Base-by-base conservation (phyloP, 2,797 vertebrate genomes). In the Acanthurus tractus region DNA sequence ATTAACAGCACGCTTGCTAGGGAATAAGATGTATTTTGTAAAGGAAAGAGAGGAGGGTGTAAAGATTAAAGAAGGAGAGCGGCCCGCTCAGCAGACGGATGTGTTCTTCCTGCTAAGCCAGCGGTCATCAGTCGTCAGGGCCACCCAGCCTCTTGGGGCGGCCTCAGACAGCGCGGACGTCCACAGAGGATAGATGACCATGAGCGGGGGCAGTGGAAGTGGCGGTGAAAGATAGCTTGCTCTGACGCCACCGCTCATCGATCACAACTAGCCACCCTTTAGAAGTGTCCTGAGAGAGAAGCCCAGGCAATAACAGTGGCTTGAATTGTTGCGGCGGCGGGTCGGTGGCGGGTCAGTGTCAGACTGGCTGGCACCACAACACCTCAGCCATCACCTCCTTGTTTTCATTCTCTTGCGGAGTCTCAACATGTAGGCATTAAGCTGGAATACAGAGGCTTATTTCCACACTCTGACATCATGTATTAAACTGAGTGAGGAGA, bases 161-260 rank as follows among this genome's bases (percentile, higher is more conserved):
- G 53, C 62, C 74, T 80, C 62, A 81, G 91, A 89, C 86, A 79
- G 81, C 48, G 3, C 83, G 55, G 88, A 85, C 81, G 40, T 84
- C 88, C 88, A 82, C 66, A 57, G 83, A 92, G 91, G 89, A 94
- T 90, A 82, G 86, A 94, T 92, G 92, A 84, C 88, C 84, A 9
- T 83, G 81, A 88, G 88, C 78, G 53, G 90, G 86, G 79, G 82
- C 82, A 69, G 76, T 73, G 86, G 90, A 91, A 77, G 82, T 75
- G 73, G 82, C 38, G 57, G 71, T 90, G 86, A 93, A 89, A 93
- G 91, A 93, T 92, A 74, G 87, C 78, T 71, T 10, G 70, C 79
- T 84, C 79, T 71, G 85, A 85, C 46, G 48, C 84, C 88, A 86
- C 59, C 5, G 54, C 66, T 86, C 89, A 92, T 94, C 79, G 63